Conservation (phyloP, 2,113 vertebrate genomes). For the Grallaria varia region DNA sequence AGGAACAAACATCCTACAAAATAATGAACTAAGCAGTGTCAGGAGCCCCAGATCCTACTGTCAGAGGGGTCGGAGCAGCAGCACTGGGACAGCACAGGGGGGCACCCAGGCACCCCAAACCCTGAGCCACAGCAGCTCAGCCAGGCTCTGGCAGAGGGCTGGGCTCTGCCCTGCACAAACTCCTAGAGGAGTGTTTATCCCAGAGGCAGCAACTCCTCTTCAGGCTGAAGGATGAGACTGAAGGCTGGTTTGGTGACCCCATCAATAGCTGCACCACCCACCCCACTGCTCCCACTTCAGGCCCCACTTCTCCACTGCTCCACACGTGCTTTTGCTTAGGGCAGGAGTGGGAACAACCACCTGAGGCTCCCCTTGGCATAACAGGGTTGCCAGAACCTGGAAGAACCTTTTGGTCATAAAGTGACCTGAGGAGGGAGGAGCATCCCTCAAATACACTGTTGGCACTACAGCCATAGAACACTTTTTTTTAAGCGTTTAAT, state of each 20-base stretch:
- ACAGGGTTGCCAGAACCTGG: background rate
- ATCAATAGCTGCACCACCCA: rapidly evolving
- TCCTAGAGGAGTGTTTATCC: background rate
- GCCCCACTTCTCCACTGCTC: background rate
- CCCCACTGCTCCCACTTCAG: background rate
- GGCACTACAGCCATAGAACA: background rate
- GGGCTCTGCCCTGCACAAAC: rapidly evolving
- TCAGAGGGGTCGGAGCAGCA: rapidly evolving
- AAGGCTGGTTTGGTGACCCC: rapidly evolving
- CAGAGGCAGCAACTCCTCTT: background rate
- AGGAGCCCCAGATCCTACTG: background rate
- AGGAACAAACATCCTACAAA: background rate
- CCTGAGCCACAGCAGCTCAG: rapidly evolving
- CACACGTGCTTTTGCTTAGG: rapidly evolving
- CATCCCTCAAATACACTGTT: background rate
- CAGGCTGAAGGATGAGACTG: background rate
- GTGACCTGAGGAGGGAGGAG: background rate
- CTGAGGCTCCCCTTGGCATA: rapidly evolving
- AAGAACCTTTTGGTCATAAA: background rate
- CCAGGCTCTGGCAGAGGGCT: rapidly evolving
- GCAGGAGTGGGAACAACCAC: background rate
- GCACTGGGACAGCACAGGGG: rapidly evolving
- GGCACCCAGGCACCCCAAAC: rapidly evolving
- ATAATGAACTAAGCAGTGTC: too few relatives aligned
- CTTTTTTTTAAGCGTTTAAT: background rate